Conservation (phyloP, 2,888 invertebrate species). For the Empis stercorea region DNA sequence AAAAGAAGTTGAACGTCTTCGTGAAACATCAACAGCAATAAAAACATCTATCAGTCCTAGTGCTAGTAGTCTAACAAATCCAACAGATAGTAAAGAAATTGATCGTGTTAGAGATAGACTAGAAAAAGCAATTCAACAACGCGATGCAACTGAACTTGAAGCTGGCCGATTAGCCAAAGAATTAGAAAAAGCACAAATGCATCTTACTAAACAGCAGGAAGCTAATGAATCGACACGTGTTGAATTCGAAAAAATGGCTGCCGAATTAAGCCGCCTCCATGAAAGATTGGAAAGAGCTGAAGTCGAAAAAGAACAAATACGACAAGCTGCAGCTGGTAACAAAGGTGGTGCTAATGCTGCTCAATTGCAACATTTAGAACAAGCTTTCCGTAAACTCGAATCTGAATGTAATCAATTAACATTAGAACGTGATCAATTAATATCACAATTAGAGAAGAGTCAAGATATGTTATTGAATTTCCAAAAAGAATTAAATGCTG, state of each 20-base stretch:
- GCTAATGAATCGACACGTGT: slow-evolving; percentile 69
- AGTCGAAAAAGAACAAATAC: slow-evolving; percentile 58
- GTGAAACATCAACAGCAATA: slow-evolving; percentile 35
- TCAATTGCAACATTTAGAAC: slow-evolving; percentile 70
- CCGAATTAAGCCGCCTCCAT: slow-evolving; percentile 67
- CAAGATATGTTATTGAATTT: slow-evolving; percentile 88
- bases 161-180: slow-evolving; percentile 73
- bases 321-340: slow-evolving; percentile 50
- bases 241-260: slow-evolving; percentile 73
- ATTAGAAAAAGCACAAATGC: slow-evolving; percentile 73
- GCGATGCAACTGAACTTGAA: slow-evolving; percentile 75
- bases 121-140: slow-evolving; percentile 60
- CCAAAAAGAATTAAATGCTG: slow-evolving; percentile 77
- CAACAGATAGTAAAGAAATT: slow-evolving; percentile 59
- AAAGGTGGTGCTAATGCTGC: slow-evolving; percentile 54
- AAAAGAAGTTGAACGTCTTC: slow-evolving; percentile 47
- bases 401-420: slow-evolving; percentile 74
- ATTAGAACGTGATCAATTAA: slow-evolving; percentile 70
- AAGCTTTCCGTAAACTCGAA: slow-evolving; percentile 73
- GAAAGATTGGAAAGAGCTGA: slow-evolving; percentile 67
- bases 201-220: slow-evolving; percentile 71
- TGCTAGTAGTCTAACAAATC: slow-evolving; percentile 39
- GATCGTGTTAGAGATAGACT: slow-evolving; percentile 75
- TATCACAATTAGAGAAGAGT: slow-evolving; percentile 80
- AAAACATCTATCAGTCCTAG: slow-evolving; percentile 36